Evolutionary conservation across 2,888 invertebrate species (phyloP).

Genomic region (Notodonta ziczac): DNA sequence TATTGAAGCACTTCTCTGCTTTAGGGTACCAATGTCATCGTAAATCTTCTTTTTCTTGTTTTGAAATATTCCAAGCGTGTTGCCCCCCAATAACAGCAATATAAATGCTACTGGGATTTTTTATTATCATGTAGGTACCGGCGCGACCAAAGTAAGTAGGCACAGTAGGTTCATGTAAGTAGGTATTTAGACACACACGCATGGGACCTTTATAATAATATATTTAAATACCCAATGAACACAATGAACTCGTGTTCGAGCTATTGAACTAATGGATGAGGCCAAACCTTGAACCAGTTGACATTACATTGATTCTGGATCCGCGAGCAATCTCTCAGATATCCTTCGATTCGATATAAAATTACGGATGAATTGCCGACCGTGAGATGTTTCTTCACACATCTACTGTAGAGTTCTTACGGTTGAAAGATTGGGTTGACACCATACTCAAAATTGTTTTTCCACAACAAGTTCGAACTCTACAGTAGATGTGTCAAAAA

Average conservation of each 20-base stretch:
- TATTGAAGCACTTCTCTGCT: constrained; percentile 23
- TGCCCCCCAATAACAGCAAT: too few species aligned
- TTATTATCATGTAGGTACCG: background rate
- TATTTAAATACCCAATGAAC: constrained; percentile 21
- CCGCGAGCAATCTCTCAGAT: constrained; percentile 42
- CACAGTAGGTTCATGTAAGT: background rate
- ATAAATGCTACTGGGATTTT: too few species aligned
- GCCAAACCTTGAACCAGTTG: constrained; percentile 73
- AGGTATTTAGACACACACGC: constrained; percentile 1
- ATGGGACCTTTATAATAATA: constrained; percentile 1
- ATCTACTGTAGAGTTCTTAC: too few species aligned
- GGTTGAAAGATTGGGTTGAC: too few species aligned
- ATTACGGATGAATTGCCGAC: constrained; percentile 27
- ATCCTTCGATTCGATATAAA: constrained; percentile 16
- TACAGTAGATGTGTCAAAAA: too few species aligned
- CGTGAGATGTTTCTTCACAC: constrained; percentile 9
- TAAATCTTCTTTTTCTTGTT: too few species aligned
- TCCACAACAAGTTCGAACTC: too few species aligned
- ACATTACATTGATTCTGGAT: constrained; percentile 58
- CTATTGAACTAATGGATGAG: constrained; percentile 70
- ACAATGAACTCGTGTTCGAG: constrained; percentile 44
- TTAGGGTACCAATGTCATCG: too few species aligned
- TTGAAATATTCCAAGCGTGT: too few species aligned
- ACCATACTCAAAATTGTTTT: too few species aligned
- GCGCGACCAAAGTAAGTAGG: background rate